Conservation (phyloP, 2,888 invertebrate genomes). For the Hirtodrosophila duncani region DNA sequence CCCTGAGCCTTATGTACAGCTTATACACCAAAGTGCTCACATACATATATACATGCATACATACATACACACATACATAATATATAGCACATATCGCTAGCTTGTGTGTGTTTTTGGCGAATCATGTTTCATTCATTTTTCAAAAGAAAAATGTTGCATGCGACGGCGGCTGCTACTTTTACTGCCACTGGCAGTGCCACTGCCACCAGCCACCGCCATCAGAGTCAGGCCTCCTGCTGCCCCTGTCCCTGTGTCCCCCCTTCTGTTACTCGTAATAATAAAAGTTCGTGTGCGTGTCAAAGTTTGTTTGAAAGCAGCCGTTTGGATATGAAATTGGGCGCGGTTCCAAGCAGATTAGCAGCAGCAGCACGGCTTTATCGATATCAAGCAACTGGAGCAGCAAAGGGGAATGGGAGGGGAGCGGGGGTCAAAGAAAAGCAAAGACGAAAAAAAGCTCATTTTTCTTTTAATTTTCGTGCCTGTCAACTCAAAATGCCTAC, state of each 20-base stretch:
- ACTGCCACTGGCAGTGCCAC: constrained; percentile 55
- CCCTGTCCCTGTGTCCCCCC: constrained; percentile 25
- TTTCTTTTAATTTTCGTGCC: constrained; percentile 74
- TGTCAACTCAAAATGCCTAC: constrained; percentile 74
- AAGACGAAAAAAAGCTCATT: constrained; percentile 64
- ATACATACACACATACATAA: background rate
- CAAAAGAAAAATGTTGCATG: constrained; percentile 74
- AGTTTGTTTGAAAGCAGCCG: constrained; percentile 69
- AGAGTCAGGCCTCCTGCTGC: constrained; percentile 15
- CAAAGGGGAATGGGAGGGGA: constrained; percentile 3
- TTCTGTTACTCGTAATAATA: constrained; percentile 52
- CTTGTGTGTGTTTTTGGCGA: constrained; percentile 52
- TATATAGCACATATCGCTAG: constrained; percentile 12
- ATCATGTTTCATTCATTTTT: constrained; percentile 75
- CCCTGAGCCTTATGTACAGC: constrained; percentile 30
- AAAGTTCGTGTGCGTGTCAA: constrained; percentile 74
- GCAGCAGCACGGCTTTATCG: constrained; percentile 43
- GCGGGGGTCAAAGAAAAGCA: constrained; percentile 17
- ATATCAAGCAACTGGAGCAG: constrained; percentile 45
- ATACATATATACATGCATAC: constrained; percentile 18
- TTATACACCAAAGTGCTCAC: constrained; percentile 68
- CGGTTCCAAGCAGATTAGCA: constrained; percentile 63
- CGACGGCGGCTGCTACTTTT: constrained; percentile 63
- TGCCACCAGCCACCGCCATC: constrained; percentile 28
- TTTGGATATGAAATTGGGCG: constrained; percentile 62